Base-by-base conservation (phyloP, 2,797 vertebrate species). In the Hydrolagus colliei region DNA sequence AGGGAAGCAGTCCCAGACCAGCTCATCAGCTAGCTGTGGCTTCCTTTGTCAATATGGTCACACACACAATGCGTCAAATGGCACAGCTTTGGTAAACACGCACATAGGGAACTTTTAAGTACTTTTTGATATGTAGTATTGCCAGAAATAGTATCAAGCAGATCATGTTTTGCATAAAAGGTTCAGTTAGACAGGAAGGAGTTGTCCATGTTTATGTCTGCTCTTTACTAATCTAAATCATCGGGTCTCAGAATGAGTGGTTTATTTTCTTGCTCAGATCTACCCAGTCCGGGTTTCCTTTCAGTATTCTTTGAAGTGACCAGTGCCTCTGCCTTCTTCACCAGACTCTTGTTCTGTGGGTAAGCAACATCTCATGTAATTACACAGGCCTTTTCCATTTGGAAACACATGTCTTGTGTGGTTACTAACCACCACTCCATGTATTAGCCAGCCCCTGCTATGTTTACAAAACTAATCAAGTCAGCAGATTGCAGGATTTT, bases 401-500 rank as follows among this genome's bases (percentile, higher is more conserved):
- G 78, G 88, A 87, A 88, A 72, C 86, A 90, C 87, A 89, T 90
- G 90, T 90, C 88, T 77, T 88, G 86, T 89, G 86, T 86, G 85
- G 52, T 88, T 92, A 90, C 72, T 86, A 67, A 72, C 67, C 27
- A 41, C 52, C 86, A 59, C 73, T 76, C 65, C 20, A 67, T 7
- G 20, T 73, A 88, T 86, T 87, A 74, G 85, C 88, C 92, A 92
- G 89, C 86, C 67, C 62, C 73, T 89, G 90, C 91, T 88, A 89
- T 87, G 88, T 92, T 91, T 92, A 88, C 82, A 84, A 87, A 88
- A 74, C 87, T 71, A n/a, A 88, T 90, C 89, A 91, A 61, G 86
- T 89, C 87, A 89, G 90, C 90, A 87, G n/a, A 74, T 87, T 77
- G 74, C 18, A 59, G 74, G 32, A 76, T 41, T 41, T n/a, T 59